These are phyloP conservation scores for Pseudococcus jackbeardsleyi DNA, from an alignment of 2,888 invertebrate species.

Conservation along the genomic window DNA sequence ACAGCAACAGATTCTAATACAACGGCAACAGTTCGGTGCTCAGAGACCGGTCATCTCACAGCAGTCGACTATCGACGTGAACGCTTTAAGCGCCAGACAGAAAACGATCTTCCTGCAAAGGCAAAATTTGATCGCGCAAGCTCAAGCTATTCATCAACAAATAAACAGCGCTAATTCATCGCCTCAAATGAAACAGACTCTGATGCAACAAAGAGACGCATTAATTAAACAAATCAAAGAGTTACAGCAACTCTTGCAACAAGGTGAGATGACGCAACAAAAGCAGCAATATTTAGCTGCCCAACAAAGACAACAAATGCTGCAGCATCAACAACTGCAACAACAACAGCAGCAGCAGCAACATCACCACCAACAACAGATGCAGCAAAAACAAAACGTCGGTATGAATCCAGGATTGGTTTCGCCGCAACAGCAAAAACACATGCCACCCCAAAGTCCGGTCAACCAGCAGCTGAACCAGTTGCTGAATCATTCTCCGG, in stretches of 20 bases:
- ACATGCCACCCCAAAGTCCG: background rate
- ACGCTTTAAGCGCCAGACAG: slow-evolving; percentile 67
- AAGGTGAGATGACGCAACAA: background rate
- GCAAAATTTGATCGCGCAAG: slow-evolving; percentile 65
- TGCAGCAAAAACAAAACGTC: slow-evolving; percentile 17
- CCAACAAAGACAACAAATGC: slow-evolving; percentile 26
- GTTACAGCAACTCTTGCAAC: background rate
- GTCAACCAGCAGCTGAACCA: slow-evolving; percentile 21
- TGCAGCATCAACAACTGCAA: background rate
- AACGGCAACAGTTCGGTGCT: slow-evolving; percentile 66
- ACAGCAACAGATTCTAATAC: slow-evolving; percentile 69
- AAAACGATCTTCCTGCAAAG: slow-evolving; percentile 66
- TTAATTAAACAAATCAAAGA: background rate
- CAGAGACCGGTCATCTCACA: slow-evolving; percentile 62
- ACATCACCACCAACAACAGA: slow-evolving; percentile 8
- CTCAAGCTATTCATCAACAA: slow-evolving; percentile 46
- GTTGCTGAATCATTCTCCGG: slow-evolving; percentile 14
- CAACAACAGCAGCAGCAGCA: slow-evolving; percentile 21
- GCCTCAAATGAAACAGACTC: background rate
- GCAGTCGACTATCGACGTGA: slow-evolving; percentile 66
- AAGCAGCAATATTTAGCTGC: background rate
- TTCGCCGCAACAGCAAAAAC: background rate
- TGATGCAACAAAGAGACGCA: background rate
- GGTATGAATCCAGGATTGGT: background rate
- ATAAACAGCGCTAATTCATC: background rate